phyloP scores from a whole-genome alignment of 2,888 invertebrate genomes.

The Notodonta ziczac region DNA sequence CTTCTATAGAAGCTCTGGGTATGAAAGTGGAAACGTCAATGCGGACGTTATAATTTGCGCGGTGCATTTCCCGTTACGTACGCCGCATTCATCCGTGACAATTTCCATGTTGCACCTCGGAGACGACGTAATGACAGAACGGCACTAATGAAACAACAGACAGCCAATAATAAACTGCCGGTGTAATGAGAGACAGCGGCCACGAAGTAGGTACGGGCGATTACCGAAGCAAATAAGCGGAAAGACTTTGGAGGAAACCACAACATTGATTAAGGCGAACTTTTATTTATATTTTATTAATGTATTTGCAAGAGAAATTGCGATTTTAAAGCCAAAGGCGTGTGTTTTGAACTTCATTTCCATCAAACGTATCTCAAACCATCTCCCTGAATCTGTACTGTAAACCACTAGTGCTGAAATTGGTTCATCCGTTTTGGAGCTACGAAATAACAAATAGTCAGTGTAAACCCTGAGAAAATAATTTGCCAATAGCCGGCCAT shows the following conservation, averaged over 20 bases:
- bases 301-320: too few species aligned
- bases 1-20: constrained; percentile 29
- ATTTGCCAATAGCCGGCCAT: background rate
- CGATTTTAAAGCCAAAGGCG: too few species aligned
- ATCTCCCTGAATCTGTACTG: too few species aligned
- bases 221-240: constrained; percentile 40
- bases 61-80: constrained; percentile 67
- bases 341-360: too few species aligned
- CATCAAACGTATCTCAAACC: too few species aligned
- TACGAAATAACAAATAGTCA: too few species aligned
- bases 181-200: constrained; percentile 62
- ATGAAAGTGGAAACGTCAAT: constrained; percentile 54
- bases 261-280: constrained; percentile 41
- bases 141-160: constrained; percentile 68
- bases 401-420: too few species aligned
- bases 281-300: constrained; percentile 7
- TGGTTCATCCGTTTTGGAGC: too few species aligned
- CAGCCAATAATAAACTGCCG: constrained; percentile 59
- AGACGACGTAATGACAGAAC: constrained; percentile 66
- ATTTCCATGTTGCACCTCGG: constrained; percentile 50
- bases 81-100: constrained; percentile 61
- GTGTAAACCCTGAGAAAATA: too few species aligned
- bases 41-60: constrained; percentile 69
- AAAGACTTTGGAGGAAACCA: constrained; percentile 38
- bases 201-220: constrained; percentile 41